These are phyloP conservation scores for Bedellia somnulentella DNA, from an alignment of 2,888 invertebrate species.

Conservation along the genomic window DNA sequence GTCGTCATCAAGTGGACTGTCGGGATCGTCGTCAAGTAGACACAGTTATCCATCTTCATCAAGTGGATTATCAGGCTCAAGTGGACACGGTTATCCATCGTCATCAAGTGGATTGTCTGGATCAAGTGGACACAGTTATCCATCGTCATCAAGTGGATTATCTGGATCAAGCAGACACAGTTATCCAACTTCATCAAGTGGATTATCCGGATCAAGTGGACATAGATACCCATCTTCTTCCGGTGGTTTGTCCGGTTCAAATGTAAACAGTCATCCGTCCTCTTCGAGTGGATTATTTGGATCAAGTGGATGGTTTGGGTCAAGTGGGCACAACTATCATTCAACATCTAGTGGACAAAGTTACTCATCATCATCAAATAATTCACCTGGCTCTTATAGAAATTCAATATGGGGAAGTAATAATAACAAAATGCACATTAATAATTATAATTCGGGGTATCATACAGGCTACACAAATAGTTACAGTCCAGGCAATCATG, in stretches of 20 bases:
- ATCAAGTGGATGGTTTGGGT: too few relatives aligned
- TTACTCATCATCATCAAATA: background rate
- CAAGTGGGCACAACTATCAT: background rate
- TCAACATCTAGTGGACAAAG: background rate
- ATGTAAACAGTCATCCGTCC: background rate
- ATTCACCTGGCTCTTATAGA: background rate
- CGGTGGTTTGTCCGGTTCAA: background rate
- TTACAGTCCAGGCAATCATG: background rate
- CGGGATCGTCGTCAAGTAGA: slow-evolving; percentile 4
- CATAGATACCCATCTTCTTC: background rate
- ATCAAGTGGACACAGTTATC: background rate
- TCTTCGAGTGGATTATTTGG: too few relatives aligned
- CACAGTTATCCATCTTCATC: slow-evolving; percentile 5
- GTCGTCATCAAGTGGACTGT: slow-evolving; percentile 2
- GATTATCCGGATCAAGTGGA: slow-evolving; percentile 5
- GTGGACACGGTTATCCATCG: background rate
- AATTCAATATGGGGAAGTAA: background rate
- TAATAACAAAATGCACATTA: background rate
- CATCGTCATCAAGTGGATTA: slow-evolving; percentile 1
- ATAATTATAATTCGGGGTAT: background rate
- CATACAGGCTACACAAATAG: background rate
- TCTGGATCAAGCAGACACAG: slow-evolving; percentile 1
- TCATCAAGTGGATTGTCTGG: background rate
- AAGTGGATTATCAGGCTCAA: slow-evolving; percentile 4
- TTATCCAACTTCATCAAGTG: slow-evolving; percentile 2